A percentile compares a stretch with the other conserved stretches of the same genome.
Evolutionary conservation across 2,888 invertebrate species (phyloP).

Genomic region (Callosobruchus maculatus): DNA sequence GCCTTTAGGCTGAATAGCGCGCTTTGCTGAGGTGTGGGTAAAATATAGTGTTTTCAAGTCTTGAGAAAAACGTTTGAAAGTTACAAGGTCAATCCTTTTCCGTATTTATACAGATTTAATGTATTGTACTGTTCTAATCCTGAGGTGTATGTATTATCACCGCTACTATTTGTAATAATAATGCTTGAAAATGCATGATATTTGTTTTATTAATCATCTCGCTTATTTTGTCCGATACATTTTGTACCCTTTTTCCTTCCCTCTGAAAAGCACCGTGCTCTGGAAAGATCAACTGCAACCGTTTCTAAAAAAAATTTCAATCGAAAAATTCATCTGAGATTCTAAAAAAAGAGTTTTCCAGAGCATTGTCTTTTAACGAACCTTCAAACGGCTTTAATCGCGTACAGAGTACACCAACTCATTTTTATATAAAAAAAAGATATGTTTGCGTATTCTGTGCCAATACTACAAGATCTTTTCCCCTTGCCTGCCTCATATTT

Average conservation of each 20-base stretch:
- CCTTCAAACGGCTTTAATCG: background rate
- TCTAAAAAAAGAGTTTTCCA: no score
- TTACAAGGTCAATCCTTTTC: constrained; percentile 31
- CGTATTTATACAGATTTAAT: constrained; percentile 33
- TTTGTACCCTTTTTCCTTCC: constrained; percentile 12
- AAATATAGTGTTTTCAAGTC: constrained; percentile 34
- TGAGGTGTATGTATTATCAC: constrained; percentile 56
- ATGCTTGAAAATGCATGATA: constrained; percentile 84
- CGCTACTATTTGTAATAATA: constrained; percentile 81
- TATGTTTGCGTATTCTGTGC: background rate
- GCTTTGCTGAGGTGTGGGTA: constrained; percentile 49
- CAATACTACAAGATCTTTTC: constrained; percentile 13
- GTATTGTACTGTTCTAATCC: constrained; percentile 55
- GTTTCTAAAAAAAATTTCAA: no score
- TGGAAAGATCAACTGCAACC: background rate
- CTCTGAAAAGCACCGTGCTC: background rate
- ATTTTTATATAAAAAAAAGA: background rate
- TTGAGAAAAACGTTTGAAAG: constrained; percentile 18
- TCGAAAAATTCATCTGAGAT: no score
- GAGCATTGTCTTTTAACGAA: constrained; percentile 10
- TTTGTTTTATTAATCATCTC: constrained; percentile 69
- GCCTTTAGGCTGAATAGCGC: constrained; percentile 52
- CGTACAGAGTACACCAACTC: background rate
- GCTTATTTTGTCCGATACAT: constrained; percentile 37
- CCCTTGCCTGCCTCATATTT: constrained; percentile 27